Evolutionary conservation across 2,888 invertebrate species (phyloP), one percentile per base, ranked within the genome.

Genomic region (Hetaerina titia): DNA sequence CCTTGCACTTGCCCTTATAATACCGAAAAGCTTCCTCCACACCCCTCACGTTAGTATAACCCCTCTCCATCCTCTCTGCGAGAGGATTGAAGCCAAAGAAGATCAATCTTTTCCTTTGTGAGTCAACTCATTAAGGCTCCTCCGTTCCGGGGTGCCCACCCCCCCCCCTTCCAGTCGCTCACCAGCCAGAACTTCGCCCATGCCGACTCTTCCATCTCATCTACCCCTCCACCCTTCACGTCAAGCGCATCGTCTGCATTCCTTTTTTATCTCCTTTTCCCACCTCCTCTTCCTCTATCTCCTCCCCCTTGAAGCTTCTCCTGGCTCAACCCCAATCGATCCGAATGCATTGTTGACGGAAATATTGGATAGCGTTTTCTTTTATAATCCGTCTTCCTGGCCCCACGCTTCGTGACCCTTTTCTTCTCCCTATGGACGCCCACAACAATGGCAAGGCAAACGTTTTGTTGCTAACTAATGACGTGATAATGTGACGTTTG

Each of bases 31-130:
- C 9, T n/a, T 22, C 69, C 45, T 17, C 11, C 56, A 56, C 64
- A 22, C 89, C 88, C 89, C 56, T 19, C 58, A 31, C 56, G 69
- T 2, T 31, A 13, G 81, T 31, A 31, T 11, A n/a, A 1, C n/a
- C 64, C 69, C 69, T 90, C 90, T 31, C 19, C 90, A 22, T 31
- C 64, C 92, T 13, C 69, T 89, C 45, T 69, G 56, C 92, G 56
- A 56, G n/a, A 69, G 69, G 92, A 74, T 74, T 45, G 56, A 56
- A 64, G 88, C 69, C 25, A n/a, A 92, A 92, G 92, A 69, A 92
- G 92, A 92, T 92, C 92, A 92, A 92, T 92, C 92, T 92, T 92
- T 92, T 92, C 92, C 92, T 92, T 92, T 92, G 92, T 92, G 69
- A 92, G 92, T 92, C 92, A 56, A 92, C 92, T 92, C 92, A 92